Conservation (phyloP, 64 coral and sea anemone species). For the Hydrozoanthus tunicans region DNA sequence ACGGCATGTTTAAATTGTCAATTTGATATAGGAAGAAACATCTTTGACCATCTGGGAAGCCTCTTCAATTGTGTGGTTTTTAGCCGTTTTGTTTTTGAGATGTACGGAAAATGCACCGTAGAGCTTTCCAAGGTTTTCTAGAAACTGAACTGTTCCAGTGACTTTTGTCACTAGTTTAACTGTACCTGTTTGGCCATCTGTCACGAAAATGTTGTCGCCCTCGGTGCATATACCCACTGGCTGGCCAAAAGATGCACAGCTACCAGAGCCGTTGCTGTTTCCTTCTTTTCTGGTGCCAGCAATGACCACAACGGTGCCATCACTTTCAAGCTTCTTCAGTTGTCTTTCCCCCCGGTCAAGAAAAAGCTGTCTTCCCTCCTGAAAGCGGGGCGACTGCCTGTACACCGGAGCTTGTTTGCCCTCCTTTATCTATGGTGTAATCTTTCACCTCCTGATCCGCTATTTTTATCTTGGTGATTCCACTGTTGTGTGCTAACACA, state of each 20-base stretch:
- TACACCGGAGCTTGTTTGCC: slow-evolving; percentile 55
- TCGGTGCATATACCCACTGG: slow-evolving; percentile 53
- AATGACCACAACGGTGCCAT: slow-evolving; percentile 35
- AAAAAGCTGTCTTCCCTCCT: slow-evolving; percentile 56
- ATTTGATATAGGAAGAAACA: slow-evolving; percentile 59
- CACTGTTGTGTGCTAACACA: slow-evolving; percentile 54
- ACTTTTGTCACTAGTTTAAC: slow-evolving; percentile 35
- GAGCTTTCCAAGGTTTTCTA: slow-evolving; percentile 58
- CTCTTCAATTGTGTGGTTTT: slow-evolving; percentile 48
- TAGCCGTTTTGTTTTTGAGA: slow-evolving; percentile 19
- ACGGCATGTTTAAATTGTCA: slow-evolving; percentile 43
- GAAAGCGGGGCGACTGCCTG: slow-evolving; percentile 66
- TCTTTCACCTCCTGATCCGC: slow-evolving; percentile 54
- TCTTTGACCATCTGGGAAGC: slow-evolving; percentile 41
- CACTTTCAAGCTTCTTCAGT: slow-evolving; percentile 21
- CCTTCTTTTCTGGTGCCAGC: slow-evolving; percentile 62
- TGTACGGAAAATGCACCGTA: slow-evolving; percentile 65
- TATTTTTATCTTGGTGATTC: slow-evolving; percentile 65
- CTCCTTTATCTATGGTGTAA: slow-evolving; percentile 22
- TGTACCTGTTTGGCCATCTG: slow-evolving; percentile 34
- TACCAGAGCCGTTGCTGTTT: slow-evolving; percentile 48
- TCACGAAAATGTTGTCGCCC: slow-evolving; percentile 48
- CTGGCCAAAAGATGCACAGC: slow-evolving; percentile 57
- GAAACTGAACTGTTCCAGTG: slow-evolving; percentile 49
- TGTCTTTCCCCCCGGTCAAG: slow-evolving; percentile 42